Evolutionary conservation across 2,888 invertebrate genomes (phyloP), one percentile per base, ranked within the genome.

Genomic region (Cryptophagus acutangulus): DNA sequence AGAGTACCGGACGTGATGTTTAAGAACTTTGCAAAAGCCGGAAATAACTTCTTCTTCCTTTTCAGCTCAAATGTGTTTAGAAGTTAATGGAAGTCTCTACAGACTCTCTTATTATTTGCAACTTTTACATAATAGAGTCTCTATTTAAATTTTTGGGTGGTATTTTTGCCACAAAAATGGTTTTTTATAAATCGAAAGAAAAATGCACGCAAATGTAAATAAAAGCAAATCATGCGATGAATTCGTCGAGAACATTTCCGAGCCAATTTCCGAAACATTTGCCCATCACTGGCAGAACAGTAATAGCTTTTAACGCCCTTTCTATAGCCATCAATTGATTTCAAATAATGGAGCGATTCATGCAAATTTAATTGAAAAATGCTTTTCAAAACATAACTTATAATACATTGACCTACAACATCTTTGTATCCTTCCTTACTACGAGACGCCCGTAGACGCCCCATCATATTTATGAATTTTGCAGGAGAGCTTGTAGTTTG

Each of bases 161-260:
- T n/a, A n/a, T n/a, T n/a, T n/a, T n/a, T n/a, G n/a, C n/a, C n/a
- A n/a, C n/a, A n/a, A n/a, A n/a, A n/a, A n/a, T n/a, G n/a, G n/a
- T n/a, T n/a, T n/a, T n/a, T n/a, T 29, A 42, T 35, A 38, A 33
- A 45, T 54, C 58, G 57, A 49, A 58, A 60, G 60, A 58, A 60
- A 58, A 55, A 63, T 62, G 62, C 60, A 62, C 64, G 64, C 63
- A 57, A 58, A 63, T 62, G 62, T 59, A 61, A 65, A 65, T 63
- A 55, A 58, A 58, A 54, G 61, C 59, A 61, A 63, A 63, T 61
- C 61, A 61, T 59, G 58, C 55, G 57, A 55, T 57, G 59, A 59
- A 51, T 55, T 55, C 54, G 55, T 56, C 52, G 57, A 49, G 53
- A 60, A 59, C 59, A 59, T 59, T 63, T 62, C 62, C 62, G 62